Evolutionary conservation across 2,888 invertebrate species (phyloP).

Genomic region (Autographa gamma): DNA sequence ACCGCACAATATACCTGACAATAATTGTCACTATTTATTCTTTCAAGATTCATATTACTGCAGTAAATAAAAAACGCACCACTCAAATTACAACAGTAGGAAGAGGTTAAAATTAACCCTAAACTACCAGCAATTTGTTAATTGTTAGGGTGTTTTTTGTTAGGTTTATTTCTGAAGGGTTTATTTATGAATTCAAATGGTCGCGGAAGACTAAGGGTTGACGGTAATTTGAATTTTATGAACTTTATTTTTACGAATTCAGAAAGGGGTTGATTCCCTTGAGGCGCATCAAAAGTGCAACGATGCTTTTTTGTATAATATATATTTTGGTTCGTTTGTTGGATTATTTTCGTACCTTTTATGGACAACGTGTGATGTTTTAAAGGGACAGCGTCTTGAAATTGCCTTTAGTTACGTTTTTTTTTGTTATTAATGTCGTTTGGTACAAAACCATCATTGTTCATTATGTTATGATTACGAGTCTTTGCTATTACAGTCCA

Average conservation of each 20-base stretch:
- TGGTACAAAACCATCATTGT: too few relatives aligned
- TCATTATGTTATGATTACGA: too few relatives aligned
- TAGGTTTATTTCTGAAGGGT: slow-evolving; percentile 71
- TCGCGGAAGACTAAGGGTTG: slow-evolving; percentile 81
- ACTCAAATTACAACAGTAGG: slow-evolving; percentile 72
- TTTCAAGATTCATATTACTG: slow-evolving; percentile 79
- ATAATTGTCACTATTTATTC: slow-evolving; percentile 82
- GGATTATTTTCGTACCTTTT: slow-evolving; percentile 9
- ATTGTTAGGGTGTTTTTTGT: slow-evolving; percentile 84
- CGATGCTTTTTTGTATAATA: slow-evolving; percentile 60
- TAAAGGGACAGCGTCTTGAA: too few relatives aligned
- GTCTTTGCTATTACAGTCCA: too few relatives aligned
- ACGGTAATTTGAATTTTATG: slow-evolving; percentile 87
- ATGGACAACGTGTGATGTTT: not conserved
- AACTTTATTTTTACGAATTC: slow-evolving; percentile 80
- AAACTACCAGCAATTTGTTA: slow-evolving; percentile 85
- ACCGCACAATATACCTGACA: slow-evolving; percentile 27
- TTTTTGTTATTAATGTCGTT: too few relatives aligned
- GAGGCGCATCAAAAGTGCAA: slow-evolving; percentile 61
- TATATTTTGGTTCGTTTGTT: slow-evolving; percentile 49
- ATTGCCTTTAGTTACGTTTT: too few relatives aligned
- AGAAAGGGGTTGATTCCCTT: slow-evolving; percentile 72
- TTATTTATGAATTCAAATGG: slow-evolving; percentile 87
- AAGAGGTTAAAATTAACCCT: slow-evolving; percentile 85
- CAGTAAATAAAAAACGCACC: slow-evolving; percentile 67